These are phyloP conservation scores for Cydia splendana DNA, from an alignment of 1,140 invertebrate species.

Conservation along the genomic window DNA sequence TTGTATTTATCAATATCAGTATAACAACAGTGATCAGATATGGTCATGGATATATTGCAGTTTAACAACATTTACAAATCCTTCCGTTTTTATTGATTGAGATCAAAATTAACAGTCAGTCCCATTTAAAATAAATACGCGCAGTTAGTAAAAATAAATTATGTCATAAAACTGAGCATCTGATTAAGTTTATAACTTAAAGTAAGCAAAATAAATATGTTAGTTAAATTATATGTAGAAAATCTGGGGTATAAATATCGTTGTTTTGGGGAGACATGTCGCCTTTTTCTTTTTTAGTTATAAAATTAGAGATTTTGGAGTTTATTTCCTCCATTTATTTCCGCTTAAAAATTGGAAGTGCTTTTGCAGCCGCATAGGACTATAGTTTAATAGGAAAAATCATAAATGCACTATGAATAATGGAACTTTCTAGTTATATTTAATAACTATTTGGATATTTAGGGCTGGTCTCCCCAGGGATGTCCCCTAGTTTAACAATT, in stretches of 20 bases:
- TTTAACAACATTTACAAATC: neutral
- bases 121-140: neutral
- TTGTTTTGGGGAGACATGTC: constrained; percentile 10
- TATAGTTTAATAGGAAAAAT: no score
- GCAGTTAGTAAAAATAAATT: constrained; percentile 40
- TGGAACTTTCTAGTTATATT: neutral
- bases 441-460: neutral
- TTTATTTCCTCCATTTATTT: no score
- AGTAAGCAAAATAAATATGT: constrained; percentile 66
- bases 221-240: constrained; percentile 47
- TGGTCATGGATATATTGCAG: no score
- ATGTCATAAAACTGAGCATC: constrained; percentile 28
- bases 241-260: constrained; percentile 28
- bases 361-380: no score
- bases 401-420: neutral
- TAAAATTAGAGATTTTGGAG: no score
- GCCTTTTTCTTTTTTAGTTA: neutral
- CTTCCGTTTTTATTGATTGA: neutral
- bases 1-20: no score
- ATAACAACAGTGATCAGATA: no score
- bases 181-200: constrained; percentile 45
- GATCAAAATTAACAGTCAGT: neutral
- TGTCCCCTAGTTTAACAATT: neutral
- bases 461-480: neutral
- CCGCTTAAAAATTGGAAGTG: no score